These are phyloP conservation scores for Allobates femoralis DNA, from an alignment of 2,797 vertebrate species.

Conservation along the genomic window DNA sequence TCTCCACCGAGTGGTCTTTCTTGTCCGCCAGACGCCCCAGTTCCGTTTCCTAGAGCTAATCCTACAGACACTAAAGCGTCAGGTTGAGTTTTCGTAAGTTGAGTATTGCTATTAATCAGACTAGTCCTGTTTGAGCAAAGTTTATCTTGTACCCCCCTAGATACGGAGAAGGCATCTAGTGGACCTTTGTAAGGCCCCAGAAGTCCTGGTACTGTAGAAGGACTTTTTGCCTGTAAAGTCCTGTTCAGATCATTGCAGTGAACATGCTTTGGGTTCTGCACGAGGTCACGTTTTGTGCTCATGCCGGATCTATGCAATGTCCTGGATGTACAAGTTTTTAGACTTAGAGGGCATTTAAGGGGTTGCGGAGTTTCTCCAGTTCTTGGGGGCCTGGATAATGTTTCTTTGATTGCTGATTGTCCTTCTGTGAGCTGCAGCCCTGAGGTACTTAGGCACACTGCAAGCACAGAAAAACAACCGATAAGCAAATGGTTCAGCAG, in stretches of 20 bases:
- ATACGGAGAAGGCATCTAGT: background rate
- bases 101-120: constrained; percentile 51
- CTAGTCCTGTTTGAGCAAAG: background rate
- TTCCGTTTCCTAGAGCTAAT: constrained; percentile 73
- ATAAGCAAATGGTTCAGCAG: background rate
- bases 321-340: constrained; percentile 6
- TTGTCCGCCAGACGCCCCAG: constrained; percentile 65
- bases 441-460: constrained; percentile 53
- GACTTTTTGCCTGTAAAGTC: background rate
- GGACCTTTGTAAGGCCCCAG: background rate
- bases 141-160: background rate
- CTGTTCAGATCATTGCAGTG: constrained; percentile 9
- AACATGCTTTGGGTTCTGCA: background rate
- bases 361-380: background rate
- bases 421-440: constrained; percentile 26
- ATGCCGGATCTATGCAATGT: constrained; percentile 42
- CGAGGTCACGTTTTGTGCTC: background rate
- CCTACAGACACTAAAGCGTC: constrained; percentile 45
- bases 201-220: constrained; percentile 38
- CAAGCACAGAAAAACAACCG: background rate
- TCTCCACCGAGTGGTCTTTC: constrained; percentile 67
- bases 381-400: background rate
- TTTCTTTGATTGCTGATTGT: constrained; percentile 34
- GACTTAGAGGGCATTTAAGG: background rate
- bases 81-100: constrained; percentile 42